phyloP scores from a whole-genome alignment of 2,113 vertebrate species.

The Verasper variegatus region DNA sequence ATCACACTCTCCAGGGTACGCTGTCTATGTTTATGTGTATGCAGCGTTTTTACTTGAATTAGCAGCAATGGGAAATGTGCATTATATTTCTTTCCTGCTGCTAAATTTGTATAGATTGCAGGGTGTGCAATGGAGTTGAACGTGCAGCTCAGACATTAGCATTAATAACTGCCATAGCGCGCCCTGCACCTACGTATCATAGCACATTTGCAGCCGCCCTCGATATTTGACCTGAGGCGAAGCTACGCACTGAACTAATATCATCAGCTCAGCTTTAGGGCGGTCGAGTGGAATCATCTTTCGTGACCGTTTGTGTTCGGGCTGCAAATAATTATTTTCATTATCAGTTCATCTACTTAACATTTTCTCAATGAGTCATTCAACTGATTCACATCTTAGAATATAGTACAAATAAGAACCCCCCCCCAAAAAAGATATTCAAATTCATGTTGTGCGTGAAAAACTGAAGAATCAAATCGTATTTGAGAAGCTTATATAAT shows the following conservation, averaged over 20 bases:
- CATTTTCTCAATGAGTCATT: background rate
- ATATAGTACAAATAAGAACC: background rate
- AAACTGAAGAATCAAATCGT: background rate
- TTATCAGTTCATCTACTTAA: background rate
- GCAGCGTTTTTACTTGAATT: background rate
- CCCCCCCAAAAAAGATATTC: too few species aligned
- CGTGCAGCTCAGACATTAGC: background rate
- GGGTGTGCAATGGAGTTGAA: background rate
- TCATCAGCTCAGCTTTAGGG: background rate
- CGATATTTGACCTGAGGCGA: background rate
- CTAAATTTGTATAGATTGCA: background rate
- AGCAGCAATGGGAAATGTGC: background rate
- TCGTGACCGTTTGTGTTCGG: background rate
- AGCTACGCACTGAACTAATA: background rate
- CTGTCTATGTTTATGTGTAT: background rate
- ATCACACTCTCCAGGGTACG: constrained; percentile 2
- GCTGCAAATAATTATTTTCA: background rate
- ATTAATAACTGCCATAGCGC: background rate
- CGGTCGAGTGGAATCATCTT: background rate
- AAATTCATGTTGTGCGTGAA: too few species aligned
- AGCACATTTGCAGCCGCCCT: background rate
- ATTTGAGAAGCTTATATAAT: background rate
- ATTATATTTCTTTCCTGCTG: background rate
- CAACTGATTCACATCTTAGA: background rate
- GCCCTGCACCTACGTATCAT: background rate